These are phyloP conservation scores for Euura saliciscinereae DNA, from an alignment of 1,140 invertebrate genomes.

Conservation along the genomic window DNA sequence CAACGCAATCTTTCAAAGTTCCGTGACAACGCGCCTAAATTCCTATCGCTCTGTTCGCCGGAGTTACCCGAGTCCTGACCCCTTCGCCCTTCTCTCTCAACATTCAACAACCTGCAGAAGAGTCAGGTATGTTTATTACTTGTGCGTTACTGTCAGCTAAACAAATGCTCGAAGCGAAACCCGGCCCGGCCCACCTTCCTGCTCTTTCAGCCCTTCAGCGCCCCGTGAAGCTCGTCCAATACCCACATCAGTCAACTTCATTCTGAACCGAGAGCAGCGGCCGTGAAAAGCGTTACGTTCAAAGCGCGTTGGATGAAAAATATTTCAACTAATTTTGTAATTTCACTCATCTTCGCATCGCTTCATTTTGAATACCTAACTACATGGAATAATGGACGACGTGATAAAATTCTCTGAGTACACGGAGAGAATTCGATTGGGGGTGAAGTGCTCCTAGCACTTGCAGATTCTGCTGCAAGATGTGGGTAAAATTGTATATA, in stretches of 20 bases:
- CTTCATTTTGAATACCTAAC: too few species aligned
- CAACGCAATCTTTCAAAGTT: too few species aligned
- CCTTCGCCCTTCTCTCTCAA: not conserved
- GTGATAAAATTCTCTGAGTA: too few species aligned
- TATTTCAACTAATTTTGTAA: not conserved
- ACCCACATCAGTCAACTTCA: slow-evolving; percentile 5
- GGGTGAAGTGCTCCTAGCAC: too few species aligned
- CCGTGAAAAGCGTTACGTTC: not conserved
- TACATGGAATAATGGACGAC: too few species aligned
- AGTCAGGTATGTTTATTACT: slow-evolving; percentile 7
- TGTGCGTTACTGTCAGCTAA: not conserved
- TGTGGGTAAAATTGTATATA: too few species aligned
- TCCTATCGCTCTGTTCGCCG: too few species aligned
- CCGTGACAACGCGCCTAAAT: too few species aligned
- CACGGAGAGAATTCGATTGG: too few species aligned
- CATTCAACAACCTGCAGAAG: not conserved
- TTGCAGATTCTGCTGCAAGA: too few species aligned
- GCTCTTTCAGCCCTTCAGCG: not conserved
- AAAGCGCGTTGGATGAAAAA: not conserved
- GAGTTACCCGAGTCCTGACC: not conserved
- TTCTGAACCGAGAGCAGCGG: not conserved
- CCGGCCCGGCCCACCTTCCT: not conserved
- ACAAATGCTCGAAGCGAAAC: not conserved
- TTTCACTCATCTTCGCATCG: not conserved
- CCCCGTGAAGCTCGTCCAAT: not conserved